A percentile compares a stretch with the other conserved stretches of the same genome.
phyloP scores from a whole-genome alignment of 53 echinoderm and acorn worm species.

The Echinarachnius parma region DNA sequence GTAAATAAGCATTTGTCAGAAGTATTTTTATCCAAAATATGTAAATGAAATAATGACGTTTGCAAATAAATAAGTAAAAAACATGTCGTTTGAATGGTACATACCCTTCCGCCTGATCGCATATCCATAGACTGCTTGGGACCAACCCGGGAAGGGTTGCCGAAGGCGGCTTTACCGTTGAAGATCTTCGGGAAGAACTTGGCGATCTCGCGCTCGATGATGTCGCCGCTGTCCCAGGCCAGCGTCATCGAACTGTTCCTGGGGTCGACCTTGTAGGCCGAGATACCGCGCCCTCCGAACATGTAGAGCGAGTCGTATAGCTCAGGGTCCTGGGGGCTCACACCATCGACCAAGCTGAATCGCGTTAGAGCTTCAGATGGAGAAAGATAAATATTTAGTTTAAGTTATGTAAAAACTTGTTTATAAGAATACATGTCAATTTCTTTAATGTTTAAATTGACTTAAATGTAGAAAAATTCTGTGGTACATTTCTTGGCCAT shows the following conservation, averaged over 20 bases:
- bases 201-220: conserved; percentile 42
- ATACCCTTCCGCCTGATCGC: conserved; percentile 57
- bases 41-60: too few species aligned
- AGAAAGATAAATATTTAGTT: too few species aligned
- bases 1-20: too few species aligned
- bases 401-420: too few species aligned
- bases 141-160: not conserved
- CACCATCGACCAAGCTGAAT: conserved; percentile 52
- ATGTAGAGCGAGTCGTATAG: conserved; percentile 27
- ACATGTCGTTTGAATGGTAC: not conserved
- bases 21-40: too few species aligned
- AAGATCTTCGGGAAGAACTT: conserved; percentile 64
- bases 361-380: conserved; percentile 36
- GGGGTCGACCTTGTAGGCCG: conserved; percentile 51
- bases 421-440: too few species aligned
- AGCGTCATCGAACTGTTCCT: conserved; percentile 26
- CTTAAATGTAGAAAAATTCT: too few species aligned
- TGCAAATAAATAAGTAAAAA: too few species aligned
- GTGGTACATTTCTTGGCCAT: too few species aligned
- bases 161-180: conserved; percentile 45
- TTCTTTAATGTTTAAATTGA: too few species aligned
- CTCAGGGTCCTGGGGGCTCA: conserved; percentile 19
- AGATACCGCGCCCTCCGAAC: conserved; percentile 54
- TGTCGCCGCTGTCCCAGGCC: conserved; percentile 60
- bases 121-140: conserved; percentile 43